Conservation (phyloP, 1,140 invertebrate species). For the Zaprionus kolodkinae region DNA sequence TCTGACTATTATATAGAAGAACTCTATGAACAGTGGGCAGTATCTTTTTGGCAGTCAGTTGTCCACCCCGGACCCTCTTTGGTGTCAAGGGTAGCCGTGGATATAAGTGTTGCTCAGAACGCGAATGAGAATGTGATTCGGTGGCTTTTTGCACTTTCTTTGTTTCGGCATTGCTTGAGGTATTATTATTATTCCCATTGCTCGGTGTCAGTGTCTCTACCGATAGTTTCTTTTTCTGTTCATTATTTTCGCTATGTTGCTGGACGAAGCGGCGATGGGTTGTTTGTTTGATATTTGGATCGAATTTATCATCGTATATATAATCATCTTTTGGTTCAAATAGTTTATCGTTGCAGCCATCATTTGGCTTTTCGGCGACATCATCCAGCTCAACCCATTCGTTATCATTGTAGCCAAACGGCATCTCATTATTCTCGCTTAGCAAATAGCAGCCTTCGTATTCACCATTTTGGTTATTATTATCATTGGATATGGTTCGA, state of each 20-base stretch:
- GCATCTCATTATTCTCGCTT: slow-evolving; percentile 63
- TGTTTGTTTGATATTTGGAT: slow-evolving; percentile 30
- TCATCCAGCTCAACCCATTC: slow-evolving; percentile 41
- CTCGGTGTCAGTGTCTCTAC: slow-evolving; percentile 41
- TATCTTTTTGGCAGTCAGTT: slow-evolving; percentile 53
- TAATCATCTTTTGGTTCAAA: slow-evolving; percentile 35
- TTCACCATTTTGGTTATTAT: slow-evolving; percentile 42
- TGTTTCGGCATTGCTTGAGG: slow-evolving; percentile 19
- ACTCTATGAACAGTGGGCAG: slow-evolving; percentile 70
- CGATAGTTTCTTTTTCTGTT: slow-evolving; percentile 13
- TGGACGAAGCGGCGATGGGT: slow-evolving; percentile 53
- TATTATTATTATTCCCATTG: slow-evolving; percentile 47
- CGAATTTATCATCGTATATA: slow-evolving; percentile 41
- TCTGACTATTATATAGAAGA: slow-evolving; percentile 73
- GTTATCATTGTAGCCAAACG: slow-evolving; percentile 42
- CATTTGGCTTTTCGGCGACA: slow-evolving; percentile 16
- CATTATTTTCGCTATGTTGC: slow-evolving; percentile 22
- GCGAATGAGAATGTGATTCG: slow-evolving; percentile 9
- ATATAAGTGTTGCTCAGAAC: not conserved
- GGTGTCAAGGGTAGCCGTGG: slow-evolving; percentile 57
- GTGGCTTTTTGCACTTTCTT: slow-evolving; percentile 22
- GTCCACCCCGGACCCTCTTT: slow-evolving; percentile 53
- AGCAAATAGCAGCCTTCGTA: slow-evolving; percentile 53
- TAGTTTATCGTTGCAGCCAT: slow-evolving; percentile 32
- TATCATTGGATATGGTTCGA: slow-evolving; percentile 37